These are phyloP conservation scores for Anoura caudifer DNA, from an alignment of 2,113 vertebrate species.

Conservation along the genomic window DNA sequence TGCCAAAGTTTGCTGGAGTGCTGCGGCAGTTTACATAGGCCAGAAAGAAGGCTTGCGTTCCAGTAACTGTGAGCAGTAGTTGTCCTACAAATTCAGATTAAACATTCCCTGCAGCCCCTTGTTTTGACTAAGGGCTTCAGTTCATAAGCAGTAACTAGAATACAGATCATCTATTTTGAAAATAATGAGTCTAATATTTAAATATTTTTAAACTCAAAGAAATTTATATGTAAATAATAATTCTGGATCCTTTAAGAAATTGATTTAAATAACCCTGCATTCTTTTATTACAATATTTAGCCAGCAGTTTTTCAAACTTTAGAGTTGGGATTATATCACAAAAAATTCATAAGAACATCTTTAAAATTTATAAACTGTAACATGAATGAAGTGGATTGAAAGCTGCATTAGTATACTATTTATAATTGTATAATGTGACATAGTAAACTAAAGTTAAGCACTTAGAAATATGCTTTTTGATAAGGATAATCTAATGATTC, in stretches of 20 bases:
- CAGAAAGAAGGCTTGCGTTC: neutral
- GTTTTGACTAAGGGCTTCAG: slow-evolving; percentile 24
- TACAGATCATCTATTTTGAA: slow-evolving; percentile 1
- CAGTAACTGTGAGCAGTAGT: neutral
- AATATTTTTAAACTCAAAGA: slow-evolving; percentile 38
- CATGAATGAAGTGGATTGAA: neutral
- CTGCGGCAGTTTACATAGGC: neutral
- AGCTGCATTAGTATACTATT: neutral
- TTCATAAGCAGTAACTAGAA: neutral
- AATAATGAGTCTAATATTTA: slow-evolving; percentile 18
- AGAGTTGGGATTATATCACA: neutral
- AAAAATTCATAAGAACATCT: neutral
- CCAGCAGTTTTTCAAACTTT: neutral
- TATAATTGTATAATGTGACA: neutral
- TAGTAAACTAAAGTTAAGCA: neutral
- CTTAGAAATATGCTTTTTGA: neutral
- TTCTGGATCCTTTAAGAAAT: slow-evolving; percentile 25
- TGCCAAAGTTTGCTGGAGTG: neutral
- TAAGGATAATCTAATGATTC: neutral
- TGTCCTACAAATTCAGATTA: neutral
- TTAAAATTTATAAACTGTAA: neutral
- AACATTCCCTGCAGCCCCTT: neutral
- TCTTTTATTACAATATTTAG: neutral
- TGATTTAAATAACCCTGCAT: neutral
- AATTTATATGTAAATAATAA: neutral